phyloP scores from a whole-genome alignment of 2,888 invertebrate species.

The Petrolisthes manimaculis region DNA sequence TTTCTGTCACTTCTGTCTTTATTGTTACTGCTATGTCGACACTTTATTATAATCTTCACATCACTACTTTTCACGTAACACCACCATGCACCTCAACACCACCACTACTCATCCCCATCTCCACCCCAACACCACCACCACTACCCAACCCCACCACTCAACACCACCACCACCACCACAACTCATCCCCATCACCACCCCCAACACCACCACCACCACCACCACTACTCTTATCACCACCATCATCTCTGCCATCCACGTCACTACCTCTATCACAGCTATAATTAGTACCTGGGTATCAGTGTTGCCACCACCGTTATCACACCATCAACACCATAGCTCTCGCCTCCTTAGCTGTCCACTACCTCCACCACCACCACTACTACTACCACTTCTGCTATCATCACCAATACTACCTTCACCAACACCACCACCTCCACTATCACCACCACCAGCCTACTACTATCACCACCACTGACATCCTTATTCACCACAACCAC shows the following conservation, averaged over 20 bases:
- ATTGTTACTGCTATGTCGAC: no score
- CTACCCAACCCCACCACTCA: background rate
- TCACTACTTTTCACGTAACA: background rate
- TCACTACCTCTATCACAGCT: background rate
- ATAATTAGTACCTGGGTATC: background rate
- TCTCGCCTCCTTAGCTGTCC: background rate
- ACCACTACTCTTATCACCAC: background rate
- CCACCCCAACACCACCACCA: background rate
- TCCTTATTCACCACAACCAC: no score
- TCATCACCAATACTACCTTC: background rate
- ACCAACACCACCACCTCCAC: conserved; percentile 6
- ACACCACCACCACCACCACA: conserved; percentile 20
- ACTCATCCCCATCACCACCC: conserved; percentile 11
- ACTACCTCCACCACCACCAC: background rate
- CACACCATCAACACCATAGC: background rate
- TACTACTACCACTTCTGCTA: background rate
- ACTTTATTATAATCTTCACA: background rate
- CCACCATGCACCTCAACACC: background rate
- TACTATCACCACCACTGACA: no score
- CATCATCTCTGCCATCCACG: background rate
- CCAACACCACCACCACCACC: conserved; percentile 10
- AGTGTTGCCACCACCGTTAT: background rate
- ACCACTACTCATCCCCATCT: background rate
- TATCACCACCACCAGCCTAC: conserved; percentile 23
- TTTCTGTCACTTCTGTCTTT: background rate